These are phyloP conservation scores for Macrophya alboannulata DNA, from an alignment of 2,888 invertebrate species.

Conservation along the genomic window DNA sequence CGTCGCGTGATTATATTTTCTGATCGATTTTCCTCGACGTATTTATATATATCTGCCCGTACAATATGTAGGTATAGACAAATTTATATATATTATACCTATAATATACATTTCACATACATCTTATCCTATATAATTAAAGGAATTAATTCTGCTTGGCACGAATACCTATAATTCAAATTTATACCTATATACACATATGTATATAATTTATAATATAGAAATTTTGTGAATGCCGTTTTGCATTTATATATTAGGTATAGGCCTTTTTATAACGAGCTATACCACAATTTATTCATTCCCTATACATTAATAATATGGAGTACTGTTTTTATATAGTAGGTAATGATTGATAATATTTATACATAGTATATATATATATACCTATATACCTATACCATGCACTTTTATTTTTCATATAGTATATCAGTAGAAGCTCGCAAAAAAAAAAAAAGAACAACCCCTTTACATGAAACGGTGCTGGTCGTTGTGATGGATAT, in stretches of 20 bases:
- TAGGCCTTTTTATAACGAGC: background rate
- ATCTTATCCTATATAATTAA: background rate
- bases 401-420: background rate
- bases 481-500: constrained; percentile 15
- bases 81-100: background rate
- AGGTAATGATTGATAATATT: background rate
- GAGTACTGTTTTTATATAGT: background rate
- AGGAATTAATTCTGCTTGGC: background rate
- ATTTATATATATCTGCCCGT: background rate
- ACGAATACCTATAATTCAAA: background rate
- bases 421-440: no score
- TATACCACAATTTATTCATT: background rate
- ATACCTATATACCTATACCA: background rate
- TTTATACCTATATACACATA: background rate
- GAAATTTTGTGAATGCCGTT: background rate
- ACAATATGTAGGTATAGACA: background rate
- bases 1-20: background rate
- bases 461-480: background rate
- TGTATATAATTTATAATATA: background rate
- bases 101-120: no score
- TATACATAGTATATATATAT: background rate
- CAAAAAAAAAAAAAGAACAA: background rate
- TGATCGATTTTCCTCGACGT: background rate
- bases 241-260: background rate
- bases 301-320: background rate